Conservation (phyloP, 1,140 invertebrate genomes). For the Uloborus diversus region DNA sequence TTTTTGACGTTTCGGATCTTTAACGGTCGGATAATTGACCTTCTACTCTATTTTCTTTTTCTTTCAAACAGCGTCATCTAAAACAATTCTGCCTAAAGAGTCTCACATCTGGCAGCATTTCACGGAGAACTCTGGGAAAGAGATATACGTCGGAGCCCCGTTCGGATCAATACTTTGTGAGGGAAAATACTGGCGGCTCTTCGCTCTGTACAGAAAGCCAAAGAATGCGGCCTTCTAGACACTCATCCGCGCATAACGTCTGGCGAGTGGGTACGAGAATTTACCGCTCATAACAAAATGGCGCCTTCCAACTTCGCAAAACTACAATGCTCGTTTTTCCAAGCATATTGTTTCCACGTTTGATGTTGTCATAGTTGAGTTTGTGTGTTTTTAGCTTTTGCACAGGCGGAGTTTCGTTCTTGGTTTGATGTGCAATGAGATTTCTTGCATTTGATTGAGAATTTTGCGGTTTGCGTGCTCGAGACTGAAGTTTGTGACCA, state of each 20-base stretch:
- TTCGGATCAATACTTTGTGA: slow-evolving; percentile 5
- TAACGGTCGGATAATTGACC: too few relatives aligned
- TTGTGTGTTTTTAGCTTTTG: not conserved
- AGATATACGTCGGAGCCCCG: not conserved
- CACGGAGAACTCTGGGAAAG: too few relatives aligned
- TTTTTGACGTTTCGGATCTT: too few relatives aligned
- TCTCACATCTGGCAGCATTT: too few relatives aligned
- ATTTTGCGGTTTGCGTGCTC: not conserved
- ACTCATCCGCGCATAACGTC: not conserved
- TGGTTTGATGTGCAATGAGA: not conserved
- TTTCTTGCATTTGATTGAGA: not conserved
- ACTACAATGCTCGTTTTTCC: not conserved
- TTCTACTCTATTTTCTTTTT: too few relatives aligned
- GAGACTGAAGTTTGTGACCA: too few relatives aligned
- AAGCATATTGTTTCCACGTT: not conserved
- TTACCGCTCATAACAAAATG: not conserved
- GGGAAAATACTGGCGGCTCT: not conserved
- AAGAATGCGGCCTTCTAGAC: not conserved
- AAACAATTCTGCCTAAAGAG: too few relatives aligned
- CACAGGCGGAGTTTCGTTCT: not conserved
- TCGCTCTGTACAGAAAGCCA: not conserved
- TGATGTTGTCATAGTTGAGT: too few relatives aligned
- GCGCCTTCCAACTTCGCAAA: not conserved
- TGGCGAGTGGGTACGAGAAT: not conserved
- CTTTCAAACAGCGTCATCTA: too few relatives aligned